Conservation (phyloP, 2,113 vertebrate genomes). For the Marmota flaviventris region DNA sequence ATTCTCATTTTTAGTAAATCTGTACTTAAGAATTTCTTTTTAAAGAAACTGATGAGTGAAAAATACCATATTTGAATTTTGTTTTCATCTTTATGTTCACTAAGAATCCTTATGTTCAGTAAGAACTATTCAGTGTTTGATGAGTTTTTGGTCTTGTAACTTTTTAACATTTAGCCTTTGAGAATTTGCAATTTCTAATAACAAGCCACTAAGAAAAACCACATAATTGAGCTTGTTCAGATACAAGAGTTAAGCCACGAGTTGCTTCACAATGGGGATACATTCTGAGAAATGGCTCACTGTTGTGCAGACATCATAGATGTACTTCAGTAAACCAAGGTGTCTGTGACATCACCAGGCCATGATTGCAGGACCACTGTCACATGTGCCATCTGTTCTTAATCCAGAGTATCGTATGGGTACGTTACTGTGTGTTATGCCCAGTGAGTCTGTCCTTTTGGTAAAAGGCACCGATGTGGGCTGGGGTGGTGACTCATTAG, state of each 20-base stretch:
- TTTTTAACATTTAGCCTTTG: conserved; percentile 49
- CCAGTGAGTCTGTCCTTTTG: not conserved
- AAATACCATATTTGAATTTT: not conserved
- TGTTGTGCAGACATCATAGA: not conserved
- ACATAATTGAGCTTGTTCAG: not conserved
- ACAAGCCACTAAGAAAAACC: not conserved
- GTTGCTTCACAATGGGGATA: not conserved
- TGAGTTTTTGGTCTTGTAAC: not conserved
- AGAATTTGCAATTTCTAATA: conserved; percentile 26
- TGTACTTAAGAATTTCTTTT: not conserved
- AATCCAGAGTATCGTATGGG: not conserved
- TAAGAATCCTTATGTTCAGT: not conserved
- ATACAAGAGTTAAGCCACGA: not conserved
- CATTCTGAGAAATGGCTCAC: not conserved
- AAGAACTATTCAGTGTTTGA: not conserved
- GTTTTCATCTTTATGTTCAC: not conserved
- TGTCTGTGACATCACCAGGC: not conserved
- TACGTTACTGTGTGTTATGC: not conserved
- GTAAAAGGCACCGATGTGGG: not conserved
- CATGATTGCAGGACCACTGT: not conserved
- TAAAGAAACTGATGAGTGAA: not conserved
- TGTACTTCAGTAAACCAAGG: not conserved
- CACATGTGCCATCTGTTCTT: not conserved
- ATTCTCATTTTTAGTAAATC: not conserved
- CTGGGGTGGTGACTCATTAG: too few relatives aligned